phyloP scores from a whole-genome alignment of 2,113 vertebrate genomes.

The Cebidichthys violaceus region DNA sequence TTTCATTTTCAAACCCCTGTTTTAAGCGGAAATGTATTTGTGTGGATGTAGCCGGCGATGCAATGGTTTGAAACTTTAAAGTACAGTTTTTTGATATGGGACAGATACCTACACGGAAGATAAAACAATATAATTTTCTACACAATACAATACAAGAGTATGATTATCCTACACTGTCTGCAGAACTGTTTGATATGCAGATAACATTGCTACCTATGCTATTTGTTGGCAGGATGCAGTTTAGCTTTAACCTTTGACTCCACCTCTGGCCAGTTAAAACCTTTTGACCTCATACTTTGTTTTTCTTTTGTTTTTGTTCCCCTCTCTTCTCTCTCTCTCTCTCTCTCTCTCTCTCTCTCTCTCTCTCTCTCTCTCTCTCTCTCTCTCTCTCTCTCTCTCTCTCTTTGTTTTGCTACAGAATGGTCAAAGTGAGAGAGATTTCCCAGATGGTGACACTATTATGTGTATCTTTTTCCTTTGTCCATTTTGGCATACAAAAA shows the following conservation, averaged over 20 bases:
- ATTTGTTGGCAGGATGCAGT: slow-evolving; percentile 60
- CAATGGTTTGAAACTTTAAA: not conserved
- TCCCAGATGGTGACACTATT: slow-evolving; percentile 29
- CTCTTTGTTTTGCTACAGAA: slow-evolving; percentile 31
- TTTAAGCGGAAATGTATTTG: too few species aligned
- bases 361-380: slow-evolving; percentile 7
- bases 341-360: slow-evolving; percentile 10
- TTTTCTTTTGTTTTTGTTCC: slow-evolving; percentile 6
- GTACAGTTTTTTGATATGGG: not conserved
- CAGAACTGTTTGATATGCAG: slow-evolving; percentile 14
- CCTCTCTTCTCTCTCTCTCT: slow-evolving; percentile 10
- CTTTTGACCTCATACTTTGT: slow-evolving; percentile 52
- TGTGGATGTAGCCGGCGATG: too few species aligned
- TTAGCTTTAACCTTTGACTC: slow-evolving; percentile 59
- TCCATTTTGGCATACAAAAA: not conserved
- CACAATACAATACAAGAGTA: too few species aligned
- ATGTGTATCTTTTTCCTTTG: slow-evolving; percentile 13
- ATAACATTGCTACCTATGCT: slow-evolving; percentile 12
- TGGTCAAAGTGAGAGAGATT: slow-evolving; percentile 6
- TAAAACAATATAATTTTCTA: not conserved
- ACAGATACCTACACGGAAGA: not conserved
- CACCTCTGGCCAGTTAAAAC: slow-evolving; percentile 45
- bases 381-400: not conserved
- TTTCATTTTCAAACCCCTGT: too few species aligned
- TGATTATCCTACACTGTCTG: not conserved